Percentiles rank a stretch among this genome's conserved stretches.
These are phyloP conservation scores for rat (Rattus norvegicus) DNA, from an alignment of 2,113 vertebrate species.

Conservation along the genomic window GRCr8 NC_086039.1:96306501-96307000, in stretches of 20 bases:
- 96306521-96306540: not conserved
- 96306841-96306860: conserved; percentile 38
- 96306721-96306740: not conserved
- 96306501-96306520: conserved; percentile 44
- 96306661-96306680: not conserved
- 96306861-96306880: conserved; percentile 51
- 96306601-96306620: not conserved
- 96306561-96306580: conserved; percentile 25
- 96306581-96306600: conserved; percentile 45
- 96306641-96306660: not conserved
- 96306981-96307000: conserved; percentile 2
- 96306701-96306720: not conserved
- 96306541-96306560: conserved; percentile 21
- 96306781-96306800: conserved; percentile 32
- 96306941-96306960: not conserved
- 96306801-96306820: not conserved
- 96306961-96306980: conserved; percentile 48
- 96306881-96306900: conserved; percentile 46
- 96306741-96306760: not conserved
- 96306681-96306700: not conserved
- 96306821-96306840: conserved; percentile 35
- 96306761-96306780: not conserved
- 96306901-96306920: conserved; percentile 15
- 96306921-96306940: not conserved
- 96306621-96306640: conserved; percentile 1